Conservation (phyloP, 2,888 invertebrate species). For the Melanostoma mellinum region DNA sequence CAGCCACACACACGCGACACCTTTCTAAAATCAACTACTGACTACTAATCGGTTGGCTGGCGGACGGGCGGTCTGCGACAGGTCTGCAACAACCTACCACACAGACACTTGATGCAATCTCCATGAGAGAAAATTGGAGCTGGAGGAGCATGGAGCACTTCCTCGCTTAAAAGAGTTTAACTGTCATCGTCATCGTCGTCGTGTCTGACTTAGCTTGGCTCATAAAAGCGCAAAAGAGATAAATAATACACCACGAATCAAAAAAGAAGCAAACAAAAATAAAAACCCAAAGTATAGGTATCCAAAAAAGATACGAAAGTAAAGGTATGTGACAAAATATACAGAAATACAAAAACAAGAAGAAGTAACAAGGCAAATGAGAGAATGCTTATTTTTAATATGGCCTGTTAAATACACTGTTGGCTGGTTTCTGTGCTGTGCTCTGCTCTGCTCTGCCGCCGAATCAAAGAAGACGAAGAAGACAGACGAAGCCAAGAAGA, state of each 20-base stretch:
- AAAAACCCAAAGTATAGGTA: not conserved
- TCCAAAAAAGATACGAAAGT: too few relatives aligned
- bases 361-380: constrained; percentile 44
- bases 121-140: too few relatives aligned
- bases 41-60: too few relatives aligned
- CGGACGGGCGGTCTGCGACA: too few relatives aligned
- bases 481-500: too few relatives aligned
- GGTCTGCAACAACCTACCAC: too few relatives aligned
- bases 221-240: constrained; percentile 57
- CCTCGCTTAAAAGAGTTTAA: constrained; percentile 33
- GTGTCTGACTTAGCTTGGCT: constrained; percentile 1
- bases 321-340: constrained; percentile 23
- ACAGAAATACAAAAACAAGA: constrained; percentile 31
- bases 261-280: constrained; percentile 1
- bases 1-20: not conserved
- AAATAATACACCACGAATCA: constrained; percentile 28
- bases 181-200: constrained; percentile 2
- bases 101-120: not conserved
- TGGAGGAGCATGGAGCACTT: not conserved
- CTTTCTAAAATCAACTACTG: constrained; percentile 14
- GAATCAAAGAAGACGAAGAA: too few relatives aligned
- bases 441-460: too few relatives aligned
- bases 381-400: constrained; percentile 38
- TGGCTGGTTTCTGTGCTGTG: too few relatives aligned
- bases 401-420: constrained; percentile 49